phyloP scores from a whole-genome alignment of 2,113 vertebrate species.

The Ivindomyrus marchei region DNA sequence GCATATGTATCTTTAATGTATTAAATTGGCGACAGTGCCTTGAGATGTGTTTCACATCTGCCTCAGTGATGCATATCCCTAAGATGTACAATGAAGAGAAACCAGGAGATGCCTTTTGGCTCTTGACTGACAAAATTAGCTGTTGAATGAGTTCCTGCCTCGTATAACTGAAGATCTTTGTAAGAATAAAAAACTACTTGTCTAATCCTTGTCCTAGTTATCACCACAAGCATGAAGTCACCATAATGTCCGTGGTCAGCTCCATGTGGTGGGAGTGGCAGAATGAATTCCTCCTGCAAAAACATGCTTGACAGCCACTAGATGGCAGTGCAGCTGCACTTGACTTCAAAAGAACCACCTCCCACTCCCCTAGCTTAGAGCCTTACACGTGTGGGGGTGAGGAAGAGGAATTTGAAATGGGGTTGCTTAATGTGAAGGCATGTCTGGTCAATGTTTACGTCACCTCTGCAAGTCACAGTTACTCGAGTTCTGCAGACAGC shows the following conservation, averaged over 20 bases:
- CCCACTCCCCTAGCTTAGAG: neutral
- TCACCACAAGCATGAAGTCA: neutral
- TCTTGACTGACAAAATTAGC: neutral
- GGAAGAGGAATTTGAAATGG: neutral
- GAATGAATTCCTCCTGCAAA: neutral
- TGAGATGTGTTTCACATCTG: neutral
- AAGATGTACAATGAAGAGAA: neutral
- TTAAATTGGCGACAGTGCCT: neutral
- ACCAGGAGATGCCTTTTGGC: neutral
- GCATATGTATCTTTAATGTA: neutral
- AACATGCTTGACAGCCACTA: constrained; percentile 11
- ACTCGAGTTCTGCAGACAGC: neutral
- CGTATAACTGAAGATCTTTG: neutral
- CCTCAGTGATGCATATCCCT: neutral
- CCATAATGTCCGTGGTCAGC: neutral
- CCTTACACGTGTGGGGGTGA: neutral
- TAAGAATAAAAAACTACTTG: neutral
- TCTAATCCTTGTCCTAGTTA: neutral
- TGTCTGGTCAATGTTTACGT: neutral
- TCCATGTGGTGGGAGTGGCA: constrained; percentile 14
- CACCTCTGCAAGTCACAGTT: neutral
- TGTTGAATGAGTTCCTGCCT: neutral
- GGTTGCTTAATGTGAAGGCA: constrained; percentile 1
- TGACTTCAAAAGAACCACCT: neutral
- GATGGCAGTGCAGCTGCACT: constrained; percentile 12